Conservation (phyloP, 2,888 invertebrate species). For the Eustalomyia histrio region DNA sequence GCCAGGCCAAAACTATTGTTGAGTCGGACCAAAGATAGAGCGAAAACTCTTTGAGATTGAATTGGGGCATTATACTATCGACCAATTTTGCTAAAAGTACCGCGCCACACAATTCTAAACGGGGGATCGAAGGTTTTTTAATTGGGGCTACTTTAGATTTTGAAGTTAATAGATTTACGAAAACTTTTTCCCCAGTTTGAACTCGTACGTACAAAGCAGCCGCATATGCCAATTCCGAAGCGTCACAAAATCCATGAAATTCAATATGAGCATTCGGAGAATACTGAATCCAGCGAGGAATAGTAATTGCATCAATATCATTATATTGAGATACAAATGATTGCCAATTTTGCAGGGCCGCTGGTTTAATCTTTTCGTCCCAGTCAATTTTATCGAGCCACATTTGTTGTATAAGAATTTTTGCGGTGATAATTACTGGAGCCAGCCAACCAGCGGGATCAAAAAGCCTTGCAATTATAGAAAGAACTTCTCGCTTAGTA, state of each 20-base stretch:
- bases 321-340: slow-evolving; percentile 1
- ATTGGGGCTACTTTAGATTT: no score
- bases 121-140: no score
- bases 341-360: slow-evolving; percentile 10
- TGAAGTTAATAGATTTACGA: no score
- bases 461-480: slow-evolving; percentile 3
- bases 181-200: background rate
- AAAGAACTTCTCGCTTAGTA: background rate
- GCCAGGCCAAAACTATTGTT: no score
- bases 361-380: slow-evolving; percentile 1
- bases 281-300: slow-evolving; percentile 27
- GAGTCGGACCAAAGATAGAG: no score
- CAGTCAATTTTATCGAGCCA: slow-evolving; percentile 36
- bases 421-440: slow-evolving; percentile 14
- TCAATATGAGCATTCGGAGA: background rate
- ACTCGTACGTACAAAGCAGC: slow-evolving; percentile 2
- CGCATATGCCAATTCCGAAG: slow-evolving; percentile 8
- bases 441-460: slow-evolving; percentile 25
- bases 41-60: no score
- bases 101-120: no score
- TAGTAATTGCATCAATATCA: slow-evolving; percentile 14
- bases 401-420: slow-evolving; percentile 15
- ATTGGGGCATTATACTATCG: no score
- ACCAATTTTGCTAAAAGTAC: no score
- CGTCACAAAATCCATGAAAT: slow-evolving; percentile 28